A percentile compares a stretch with the other conserved stretches of the same genome.
These are phyloP conservation scores for Rhadina sibilatrix DNA, from an alignment of 2,113 vertebrate species.

Conservation along the genomic window DNA sequence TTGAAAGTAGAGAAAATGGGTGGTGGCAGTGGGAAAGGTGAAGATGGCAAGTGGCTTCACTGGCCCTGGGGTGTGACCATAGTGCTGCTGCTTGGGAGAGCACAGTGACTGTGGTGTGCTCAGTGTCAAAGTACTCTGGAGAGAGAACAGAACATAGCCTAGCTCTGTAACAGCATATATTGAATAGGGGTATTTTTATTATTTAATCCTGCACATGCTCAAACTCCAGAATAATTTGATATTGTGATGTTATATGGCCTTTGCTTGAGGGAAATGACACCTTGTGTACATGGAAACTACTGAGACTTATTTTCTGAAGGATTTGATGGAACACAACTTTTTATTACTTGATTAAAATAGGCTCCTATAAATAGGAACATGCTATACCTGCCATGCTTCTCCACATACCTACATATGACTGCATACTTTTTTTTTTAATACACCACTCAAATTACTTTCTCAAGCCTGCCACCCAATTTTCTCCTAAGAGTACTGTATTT, in stretches of 20 bases:
- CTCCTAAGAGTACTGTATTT: not conserved
- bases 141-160: not conserved
- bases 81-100: not conserved
- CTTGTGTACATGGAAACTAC: not conserved
- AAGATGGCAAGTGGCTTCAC: not conserved
- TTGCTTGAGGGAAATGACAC: not conserved
- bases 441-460: not conserved
- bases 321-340: not conserved
- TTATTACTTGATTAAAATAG: not conserved
- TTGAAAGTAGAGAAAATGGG: not conserved
- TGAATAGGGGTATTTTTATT: not conserved
- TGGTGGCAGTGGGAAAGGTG: not conserved
- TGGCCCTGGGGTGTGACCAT: fast-evolving
- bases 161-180: not conserved
- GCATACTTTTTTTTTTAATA: not conserved
- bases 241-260: not conserved
- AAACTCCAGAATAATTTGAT: not conserved
- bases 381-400: not conserved
- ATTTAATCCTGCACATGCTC: not conserved
- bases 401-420: not conserved
- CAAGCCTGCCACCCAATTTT: not conserved
- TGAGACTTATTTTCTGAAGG: not conserved
- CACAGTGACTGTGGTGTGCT: fast-evolving
- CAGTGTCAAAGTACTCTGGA: not conserved
- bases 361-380: not conserved